phyloP scores from a whole-genome alignment of 2,113 vertebrate genomes.

The Seriola aureovittata region DNA sequence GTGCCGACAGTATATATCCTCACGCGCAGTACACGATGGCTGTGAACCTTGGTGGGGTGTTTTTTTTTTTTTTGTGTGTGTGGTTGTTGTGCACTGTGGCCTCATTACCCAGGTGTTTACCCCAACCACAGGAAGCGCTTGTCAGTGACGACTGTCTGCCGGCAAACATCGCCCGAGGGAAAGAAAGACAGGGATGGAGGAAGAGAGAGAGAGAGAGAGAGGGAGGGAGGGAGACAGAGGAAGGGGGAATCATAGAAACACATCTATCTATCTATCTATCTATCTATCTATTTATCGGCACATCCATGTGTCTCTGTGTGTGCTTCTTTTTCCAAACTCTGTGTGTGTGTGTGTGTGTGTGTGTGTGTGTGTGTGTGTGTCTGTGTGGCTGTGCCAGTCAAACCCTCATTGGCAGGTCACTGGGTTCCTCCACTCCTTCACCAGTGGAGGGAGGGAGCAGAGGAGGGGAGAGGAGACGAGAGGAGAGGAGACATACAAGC shows the following conservation, averaged over 20 bases:
- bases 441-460: constrained; percentile 52
- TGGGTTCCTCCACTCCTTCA: constrained; percentile 75
- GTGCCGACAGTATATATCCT: constrained; percentile 28
- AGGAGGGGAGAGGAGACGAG: constrained; percentile 32
- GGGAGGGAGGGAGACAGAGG: constrained; percentile 13
- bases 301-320: not conserved
- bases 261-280: constrained; percentile 11
- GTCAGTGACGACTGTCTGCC: constrained; percentile 77
- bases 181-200: constrained; percentile 39
- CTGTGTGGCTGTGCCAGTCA: constrained; percentile 60
- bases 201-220: constrained; percentile 20
- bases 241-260: constrained; percentile 25
- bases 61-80: not conserved
- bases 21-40: not conserved
- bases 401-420: constrained; percentile 72
- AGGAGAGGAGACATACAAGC: constrained; percentile 78
- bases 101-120: constrained; percentile 84
- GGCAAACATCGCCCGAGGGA: constrained; percentile 72
- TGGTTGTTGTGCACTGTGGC: constrained; percentile 60
- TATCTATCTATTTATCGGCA: constrained; percentile 15
- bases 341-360: constrained; percentile 15
- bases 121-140: constrained; percentile 79
- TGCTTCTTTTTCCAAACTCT: constrained; percentile 12
- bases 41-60: constrained; percentile 31
- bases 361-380: constrained; percentile 25